Base-by-base conservation (phyloP, 2,888 invertebrate genomes). In the Caenorhabditis angaria region DNA sequence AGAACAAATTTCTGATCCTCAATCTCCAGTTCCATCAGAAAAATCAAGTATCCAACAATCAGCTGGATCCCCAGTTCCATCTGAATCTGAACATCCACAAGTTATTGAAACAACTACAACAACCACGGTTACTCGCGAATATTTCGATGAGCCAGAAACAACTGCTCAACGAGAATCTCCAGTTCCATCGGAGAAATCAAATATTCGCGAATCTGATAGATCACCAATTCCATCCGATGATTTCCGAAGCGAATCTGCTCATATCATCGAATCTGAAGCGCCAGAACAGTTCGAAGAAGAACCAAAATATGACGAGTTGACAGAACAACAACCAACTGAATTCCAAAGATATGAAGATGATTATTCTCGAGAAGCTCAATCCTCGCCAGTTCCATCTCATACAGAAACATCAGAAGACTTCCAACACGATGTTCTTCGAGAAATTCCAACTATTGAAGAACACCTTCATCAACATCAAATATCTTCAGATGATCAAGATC, bases 81-180 rank as follows among this genome's bases (percentile, higher is more conserved):
- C 58, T 1, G 65, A 63, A 32, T 18, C 50, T 20, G 47, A 56
- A n/a, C 56, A 63, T n/a, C 61, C 27, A 53, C 62, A 59, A 20
- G 58, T 65, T 12, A 29, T 58, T 22, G 65, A 61, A 47, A 53
- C 70, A 41, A 61, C 58, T 18, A 41, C 66, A 29, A 51, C 53
- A 6, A 51, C 29, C n/a, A 56, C 47, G 14, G 29, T 47, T 14
- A 59, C 59, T 59, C 59, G 59, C 4, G 50, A 24, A 27, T 24
- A 51, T 29, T 50, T 0, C n/a, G 28, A 63, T 25, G 25, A 56
- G 10, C 20, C 58, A n/a, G 32, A 61, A 22, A 28, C 10, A 6
- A 29, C 29, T 10, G 54, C 32, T 32, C 32, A 32, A 8, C 32
- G 6, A 8, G 32, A 32, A 32, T 54, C 54, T 10, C 54, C 54